These are phyloP conservation scores for Pachliopta kotzebuea DNA, from an alignment of 2,888 invertebrate species.

Conservation along the genomic window DNA sequence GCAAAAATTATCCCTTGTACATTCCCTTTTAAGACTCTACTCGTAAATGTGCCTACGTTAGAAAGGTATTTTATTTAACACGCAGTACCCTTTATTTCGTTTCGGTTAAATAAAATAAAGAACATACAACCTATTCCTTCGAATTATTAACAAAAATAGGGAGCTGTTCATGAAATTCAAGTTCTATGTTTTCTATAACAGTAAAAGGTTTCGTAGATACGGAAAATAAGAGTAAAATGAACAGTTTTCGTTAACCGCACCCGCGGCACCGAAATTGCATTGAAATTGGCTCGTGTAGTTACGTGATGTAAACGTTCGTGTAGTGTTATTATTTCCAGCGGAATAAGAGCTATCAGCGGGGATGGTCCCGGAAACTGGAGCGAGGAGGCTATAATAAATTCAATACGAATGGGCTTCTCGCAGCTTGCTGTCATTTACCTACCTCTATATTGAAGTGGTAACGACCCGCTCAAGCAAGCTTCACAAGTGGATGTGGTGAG, in stretches of 20 bases:
- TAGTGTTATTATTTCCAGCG: constrained; percentile 61
- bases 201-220: not conserved
- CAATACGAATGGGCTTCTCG: constrained; percentile 69
- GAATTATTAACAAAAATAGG: no score
- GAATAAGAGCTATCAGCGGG: constrained; percentile 60
- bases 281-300: constrained; percentile 42
- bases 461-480: no score
- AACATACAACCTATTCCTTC: no score
- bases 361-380: constrained; percentile 65
- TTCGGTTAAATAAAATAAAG: no score
- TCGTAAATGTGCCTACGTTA: no score
- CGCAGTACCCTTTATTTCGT: no score
- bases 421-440: constrained; percentile 75
- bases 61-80: no score
- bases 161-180: no score
- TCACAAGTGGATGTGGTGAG: no score
- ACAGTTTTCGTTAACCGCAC: constrained; percentile 38
- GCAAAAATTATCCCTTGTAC: no score
- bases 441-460: constrained; percentile 39
- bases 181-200: no score
- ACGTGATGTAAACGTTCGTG: constrained; percentile 43
- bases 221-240: constrained; percentile 22
- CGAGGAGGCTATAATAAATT: constrained; percentile 72
- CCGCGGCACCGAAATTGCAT: constrained; percentile 44
- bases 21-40: no score